Percentiles rank a stretch among this genome's conserved stretches.
These are phyloP conservation scores for Neocloeon triangulifer DNA, from an alignment of 1,140 invertebrate species.

Conservation along the genomic window DNA sequence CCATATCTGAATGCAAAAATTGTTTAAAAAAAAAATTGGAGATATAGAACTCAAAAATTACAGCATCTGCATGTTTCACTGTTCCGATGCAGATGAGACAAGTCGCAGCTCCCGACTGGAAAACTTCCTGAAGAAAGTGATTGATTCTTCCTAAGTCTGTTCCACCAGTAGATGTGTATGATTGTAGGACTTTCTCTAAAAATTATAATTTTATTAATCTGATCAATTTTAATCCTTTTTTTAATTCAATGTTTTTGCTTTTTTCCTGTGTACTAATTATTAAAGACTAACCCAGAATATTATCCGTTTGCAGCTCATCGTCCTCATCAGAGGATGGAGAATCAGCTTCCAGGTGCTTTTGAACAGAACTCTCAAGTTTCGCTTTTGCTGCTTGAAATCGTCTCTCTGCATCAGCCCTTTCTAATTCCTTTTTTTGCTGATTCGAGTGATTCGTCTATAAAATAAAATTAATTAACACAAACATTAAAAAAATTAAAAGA, in stretches of 20 bases:
- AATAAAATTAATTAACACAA: too few species aligned
- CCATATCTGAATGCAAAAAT: slow-evolving; percentile 43
- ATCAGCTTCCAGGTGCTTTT: slow-evolving; percentile 25
- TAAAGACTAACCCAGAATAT: slow-evolving; percentile 20
- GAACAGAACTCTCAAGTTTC: slow-evolving; percentile 30
- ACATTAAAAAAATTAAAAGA: too few species aligned
- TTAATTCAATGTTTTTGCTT: slow-evolving; percentile 11
- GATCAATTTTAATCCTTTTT: slow-evolving; percentile 15
- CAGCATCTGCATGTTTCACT: slow-evolving; percentile 17
- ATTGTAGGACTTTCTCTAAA: slow-evolving; percentile 16
- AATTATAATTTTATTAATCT: slow-evolving; percentile 14
- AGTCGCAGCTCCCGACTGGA: slow-evolving; percentile 52
- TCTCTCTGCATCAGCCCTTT: not conserved
- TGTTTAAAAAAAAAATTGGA: slow-evolving; percentile 4
- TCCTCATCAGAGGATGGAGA: slow-evolving; percentile 29
- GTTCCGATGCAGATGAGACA: slow-evolving; percentile 84
- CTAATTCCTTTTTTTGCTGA: too few species aligned
- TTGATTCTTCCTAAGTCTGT: slow-evolving; percentile 31
- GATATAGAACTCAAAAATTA: slow-evolving; percentile 4
- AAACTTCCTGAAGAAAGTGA: slow-evolving; percentile 45
- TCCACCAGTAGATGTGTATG: slow-evolving; percentile 19
- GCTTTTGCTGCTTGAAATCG: slow-evolving; percentile 30
- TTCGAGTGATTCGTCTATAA: too few species aligned
- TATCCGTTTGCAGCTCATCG: slow-evolving; percentile 24
- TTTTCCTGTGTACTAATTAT: slow-evolving; percentile 2